Evolutionary conservation across 2,113 vertebrate species (phyloP).

Genomic region (Himantopus leucocephalus): DNA sequence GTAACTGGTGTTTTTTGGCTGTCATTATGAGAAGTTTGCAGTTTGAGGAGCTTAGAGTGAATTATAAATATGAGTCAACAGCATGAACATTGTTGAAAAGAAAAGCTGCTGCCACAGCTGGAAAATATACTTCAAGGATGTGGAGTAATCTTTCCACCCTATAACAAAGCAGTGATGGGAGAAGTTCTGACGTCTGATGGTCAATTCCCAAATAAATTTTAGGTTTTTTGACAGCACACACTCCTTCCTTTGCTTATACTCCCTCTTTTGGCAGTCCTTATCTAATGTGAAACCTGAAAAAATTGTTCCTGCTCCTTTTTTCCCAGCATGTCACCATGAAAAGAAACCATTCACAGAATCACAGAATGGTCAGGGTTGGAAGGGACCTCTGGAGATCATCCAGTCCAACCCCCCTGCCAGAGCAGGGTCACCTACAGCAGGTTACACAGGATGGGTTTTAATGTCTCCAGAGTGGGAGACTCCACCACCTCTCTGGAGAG

Average conservation of each 20-base stretch:
- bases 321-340: neutral
- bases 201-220: neutral
- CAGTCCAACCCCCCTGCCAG: no score
- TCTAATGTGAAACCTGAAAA: neutral
- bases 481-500: no score
- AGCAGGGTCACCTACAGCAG: no score
- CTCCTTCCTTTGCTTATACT: neutral
- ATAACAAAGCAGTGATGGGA: neutral
- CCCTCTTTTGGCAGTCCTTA: neutral
- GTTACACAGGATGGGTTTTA: no score
- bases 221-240: neutral
- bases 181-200: neutral
- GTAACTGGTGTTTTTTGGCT: neutral
- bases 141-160: neutral
- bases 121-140: neutral
- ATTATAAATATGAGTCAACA: conserved; percentile 46
- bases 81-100: neutral
- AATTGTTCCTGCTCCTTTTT: neutral
- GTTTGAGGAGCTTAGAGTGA: conserved; percentile 23
- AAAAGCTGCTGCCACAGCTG: neutral
- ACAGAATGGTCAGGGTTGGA: no score
- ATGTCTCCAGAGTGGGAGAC: no score
- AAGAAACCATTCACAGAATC: neutral
- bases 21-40: neutral
- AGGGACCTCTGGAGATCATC: no score